phyloP scores from a whole-genome alignment of 1,140 invertebrate species.

The Drosophila repleta region DNA sequence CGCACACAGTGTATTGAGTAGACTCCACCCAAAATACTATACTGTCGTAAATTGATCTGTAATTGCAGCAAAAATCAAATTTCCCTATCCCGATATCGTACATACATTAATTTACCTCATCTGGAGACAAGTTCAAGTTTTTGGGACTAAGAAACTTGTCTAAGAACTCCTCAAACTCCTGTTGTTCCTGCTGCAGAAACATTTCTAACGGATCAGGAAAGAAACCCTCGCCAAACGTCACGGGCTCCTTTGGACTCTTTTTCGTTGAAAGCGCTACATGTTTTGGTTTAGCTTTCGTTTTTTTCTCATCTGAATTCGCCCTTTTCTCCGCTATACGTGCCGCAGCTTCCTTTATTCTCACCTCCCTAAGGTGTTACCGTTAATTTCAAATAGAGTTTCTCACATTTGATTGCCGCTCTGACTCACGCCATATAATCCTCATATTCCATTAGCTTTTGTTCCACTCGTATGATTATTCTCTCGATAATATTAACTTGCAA shows the following conservation, averaged over 20 bases:
- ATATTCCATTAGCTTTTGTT: constrained; percentile 12
- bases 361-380: background rate
- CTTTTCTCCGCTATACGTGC: too few relatives aligned
- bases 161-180: constrained; percentile 51
- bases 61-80: background rate
- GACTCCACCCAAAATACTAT: constrained; percentile 65
- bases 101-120: constrained; percentile 48
- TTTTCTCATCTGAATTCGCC: too few relatives aligned
- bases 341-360: background rate
- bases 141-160: constrained; percentile 46
- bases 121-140: constrained; percentile 24
- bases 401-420: background rate
- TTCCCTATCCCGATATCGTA: background rate
- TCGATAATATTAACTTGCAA: constrained; percentile 54
- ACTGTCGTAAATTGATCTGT: constrained; percentile 67
- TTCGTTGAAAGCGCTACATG: too few relatives aligned
- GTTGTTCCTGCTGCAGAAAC: constrained; percentile 49
- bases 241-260: constrained; percentile 42
- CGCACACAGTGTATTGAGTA: constrained; percentile 55
- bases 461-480: constrained; percentile 36
- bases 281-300: too few relatives aligned
- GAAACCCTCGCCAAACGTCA: constrained; percentile 28
- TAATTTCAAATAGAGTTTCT: background rate
- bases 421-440: constrained; percentile 27
- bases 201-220: constrained; percentile 58